These are phyloP conservation scores for Apodemia zela DNA, from an alignment of 2,888 invertebrate genomes.

Conservation along the genomic window DNA sequence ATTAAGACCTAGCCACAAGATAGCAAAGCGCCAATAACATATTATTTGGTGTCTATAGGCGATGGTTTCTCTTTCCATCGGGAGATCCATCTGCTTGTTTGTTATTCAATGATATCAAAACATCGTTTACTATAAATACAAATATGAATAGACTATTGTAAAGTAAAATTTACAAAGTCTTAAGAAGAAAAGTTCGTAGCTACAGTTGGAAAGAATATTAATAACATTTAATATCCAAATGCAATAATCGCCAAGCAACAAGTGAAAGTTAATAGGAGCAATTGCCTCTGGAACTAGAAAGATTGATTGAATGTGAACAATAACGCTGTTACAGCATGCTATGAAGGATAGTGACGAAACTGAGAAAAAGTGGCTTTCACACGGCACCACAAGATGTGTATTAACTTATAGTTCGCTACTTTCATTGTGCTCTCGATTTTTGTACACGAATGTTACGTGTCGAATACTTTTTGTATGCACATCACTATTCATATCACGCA, in stretches of 20 bases:
- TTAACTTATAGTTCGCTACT: not conserved
- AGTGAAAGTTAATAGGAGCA: conserved; percentile 38
- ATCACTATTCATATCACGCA: not conserved
- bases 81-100: too few relatives aligned
- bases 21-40: too few relatives aligned
- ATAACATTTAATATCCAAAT: conserved; percentile 1
- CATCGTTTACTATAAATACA: too few relatives aligned
- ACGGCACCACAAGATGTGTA: conserved; percentile 16
- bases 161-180: too few relatives aligned
- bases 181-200: too few relatives aligned
- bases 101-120: too few relatives aligned
- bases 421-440: conserved; percentile 9
- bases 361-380: conserved; percentile 25
- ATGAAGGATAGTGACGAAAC: conserved; percentile 21
- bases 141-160: too few relatives aligned
- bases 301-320: conserved; percentile 28
- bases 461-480: conserved; percentile 1
- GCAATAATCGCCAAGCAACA: not conserved
- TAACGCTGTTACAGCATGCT: conserved; percentile 19
- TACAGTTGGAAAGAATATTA: not conserved
- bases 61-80: too few relatives aligned
- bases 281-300: conserved; percentile 23
- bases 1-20: too few relatives aligned
- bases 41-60: too few relatives aligned
- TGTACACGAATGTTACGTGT: not conserved